Percentiles rank a stretch among this genome's conserved stretches.
Conservation (phyloP, 2,797 vertebrate genomes). For the Cuniculus paca region DNA sequence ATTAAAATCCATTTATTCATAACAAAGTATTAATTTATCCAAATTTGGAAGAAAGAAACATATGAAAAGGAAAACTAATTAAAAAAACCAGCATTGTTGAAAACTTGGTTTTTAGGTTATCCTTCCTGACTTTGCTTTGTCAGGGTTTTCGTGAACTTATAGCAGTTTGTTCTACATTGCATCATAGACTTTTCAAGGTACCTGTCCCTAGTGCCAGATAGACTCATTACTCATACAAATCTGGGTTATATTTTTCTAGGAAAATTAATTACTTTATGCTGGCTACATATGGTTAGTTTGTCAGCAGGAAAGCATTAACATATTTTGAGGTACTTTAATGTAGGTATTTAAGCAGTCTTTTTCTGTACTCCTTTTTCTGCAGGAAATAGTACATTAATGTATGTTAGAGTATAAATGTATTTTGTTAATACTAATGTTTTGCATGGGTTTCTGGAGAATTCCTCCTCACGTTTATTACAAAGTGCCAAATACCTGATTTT, state of each 20-base stretch:
- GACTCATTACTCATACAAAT: slow-evolving; percentile 83
- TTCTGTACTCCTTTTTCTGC: slow-evolving; percentile 8
- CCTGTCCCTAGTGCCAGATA: slow-evolving; percentile 77
- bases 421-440: slow-evolving; percentile 38
- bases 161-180: slow-evolving; percentile 65
- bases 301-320: slow-evolving; percentile 77
- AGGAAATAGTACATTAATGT: slow-evolving; percentile 62
- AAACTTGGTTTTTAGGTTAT: slow-evolving; percentile 7
- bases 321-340: slow-evolving; percentile 62
- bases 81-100: not conserved
- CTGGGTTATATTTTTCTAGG: slow-evolving; percentile 81
- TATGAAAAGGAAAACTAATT: slow-evolving; percentile 16
- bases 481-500: not conserved
- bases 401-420: slow-evolving; percentile 46
- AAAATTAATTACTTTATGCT: slow-evolving; percentile 83
- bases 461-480: not conserved
- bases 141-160: slow-evolving; percentile 21
- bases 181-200: slow-evolving; percentile 71
- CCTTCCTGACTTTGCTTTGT: slow-evolving; percentile 63
- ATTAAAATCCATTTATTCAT: slow-evolving; percentile 22
- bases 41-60: not conserved
- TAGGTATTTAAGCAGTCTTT: slow-evolving; percentile 59
- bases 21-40: slow-evolving; percentile 14
- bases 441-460: not conserved
- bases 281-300: slow-evolving; percentile 77